phyloP scores from a whole-genome alignment of 2,113 vertebrate genomes.

The Engystomops pustulosus region DNA sequence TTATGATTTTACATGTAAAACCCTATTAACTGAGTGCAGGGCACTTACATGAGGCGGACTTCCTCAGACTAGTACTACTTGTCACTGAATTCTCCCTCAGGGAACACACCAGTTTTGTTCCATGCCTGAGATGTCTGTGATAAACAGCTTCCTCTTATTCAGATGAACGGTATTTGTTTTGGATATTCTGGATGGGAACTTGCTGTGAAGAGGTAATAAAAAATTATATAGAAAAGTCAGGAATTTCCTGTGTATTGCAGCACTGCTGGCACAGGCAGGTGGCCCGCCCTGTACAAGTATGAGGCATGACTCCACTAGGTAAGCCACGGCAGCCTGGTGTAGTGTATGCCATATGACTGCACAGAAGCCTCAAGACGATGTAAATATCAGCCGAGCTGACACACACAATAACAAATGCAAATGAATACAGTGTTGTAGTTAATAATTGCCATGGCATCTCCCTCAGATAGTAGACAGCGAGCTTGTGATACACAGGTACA shows the following conservation, averaged over 20 bases:
- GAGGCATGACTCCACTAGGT: conserved; percentile 32
- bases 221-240: conserved; percentile 42
- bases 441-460: too few species aligned
- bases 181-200: conserved; percentile 48
- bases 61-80: conserved; percentile 9
- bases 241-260: conserved; percentile 53
- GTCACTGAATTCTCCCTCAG: conserved; percentile 21
- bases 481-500: background rate
- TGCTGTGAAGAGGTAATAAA: conserved; percentile 30
- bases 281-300: conserved; percentile 51
- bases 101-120: conserved; percentile 19
- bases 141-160: conserved; percentile 57
- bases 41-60: background rate
- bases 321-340: background rate
- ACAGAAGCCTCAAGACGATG: background rate
- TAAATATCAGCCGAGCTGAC: background rate
- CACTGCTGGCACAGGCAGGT: background rate
- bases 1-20: background rate
- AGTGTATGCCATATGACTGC: background rate
- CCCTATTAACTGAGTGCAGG: background rate
- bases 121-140: conserved; percentile 47
- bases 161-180: conserved; percentile 49
- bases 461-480: background rate
- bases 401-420: too few species aligned
- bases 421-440: too few species aligned